Evolutionary conservation across 2,888 invertebrate species (phyloP).

Genomic region (Villa cingulata): DNA sequence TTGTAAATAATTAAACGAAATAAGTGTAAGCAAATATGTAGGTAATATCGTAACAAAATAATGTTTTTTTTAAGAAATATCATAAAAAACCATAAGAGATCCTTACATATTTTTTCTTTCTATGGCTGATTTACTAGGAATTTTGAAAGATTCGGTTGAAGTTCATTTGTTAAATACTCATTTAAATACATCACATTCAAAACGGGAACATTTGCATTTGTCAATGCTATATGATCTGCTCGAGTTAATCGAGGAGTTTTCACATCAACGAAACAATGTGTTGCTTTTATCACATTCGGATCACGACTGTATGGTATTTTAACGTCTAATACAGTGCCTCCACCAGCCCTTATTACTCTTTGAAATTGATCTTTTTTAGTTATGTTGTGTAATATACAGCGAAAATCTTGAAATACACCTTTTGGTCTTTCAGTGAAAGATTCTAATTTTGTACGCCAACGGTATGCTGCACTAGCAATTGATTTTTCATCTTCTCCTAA

Average conservation of each 20-base stretch:
- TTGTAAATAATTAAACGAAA: no score
- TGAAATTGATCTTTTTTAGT: slow-evolving; percentile 48
- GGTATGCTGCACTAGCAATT: slow-evolving; percentile 46
- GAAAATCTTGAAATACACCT: slow-evolving; percentile 41
- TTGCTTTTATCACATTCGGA: slow-evolving; percentile 18
- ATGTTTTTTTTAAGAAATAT: no score
- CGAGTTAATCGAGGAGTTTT: slow-evolving; percentile 25
- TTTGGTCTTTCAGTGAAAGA: slow-evolving; percentile 35
- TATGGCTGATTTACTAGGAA: no score
- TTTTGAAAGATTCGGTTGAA: slow-evolving; percentile 26
- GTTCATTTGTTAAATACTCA: slow-evolving; percentile 29
- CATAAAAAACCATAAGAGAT: no score
- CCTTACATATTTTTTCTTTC: no score
- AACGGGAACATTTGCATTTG: slow-evolving; percentile 21
- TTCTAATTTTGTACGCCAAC: slow-evolving; percentile 51
- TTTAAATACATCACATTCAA: slow-evolving; percentile 32
- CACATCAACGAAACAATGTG: slow-evolving; percentile 31
- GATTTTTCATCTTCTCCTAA: slow-evolving; percentile 35
- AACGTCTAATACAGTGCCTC: slow-evolving; percentile 49
- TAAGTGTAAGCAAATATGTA: no score
- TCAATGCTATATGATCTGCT: slow-evolving; percentile 22
- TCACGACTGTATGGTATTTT: slow-evolving; percentile 22
- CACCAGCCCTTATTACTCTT: slow-evolving; percentile 64
- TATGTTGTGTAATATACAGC: slow-evolving; percentile 46
- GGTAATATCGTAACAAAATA: no score